These are phyloP conservation scores for Chrysaora quinquecirrha DNA, from an alignment of 30 jellyfish, hydroid and myxozoan species.

Conservation along the genomic window DNA sequence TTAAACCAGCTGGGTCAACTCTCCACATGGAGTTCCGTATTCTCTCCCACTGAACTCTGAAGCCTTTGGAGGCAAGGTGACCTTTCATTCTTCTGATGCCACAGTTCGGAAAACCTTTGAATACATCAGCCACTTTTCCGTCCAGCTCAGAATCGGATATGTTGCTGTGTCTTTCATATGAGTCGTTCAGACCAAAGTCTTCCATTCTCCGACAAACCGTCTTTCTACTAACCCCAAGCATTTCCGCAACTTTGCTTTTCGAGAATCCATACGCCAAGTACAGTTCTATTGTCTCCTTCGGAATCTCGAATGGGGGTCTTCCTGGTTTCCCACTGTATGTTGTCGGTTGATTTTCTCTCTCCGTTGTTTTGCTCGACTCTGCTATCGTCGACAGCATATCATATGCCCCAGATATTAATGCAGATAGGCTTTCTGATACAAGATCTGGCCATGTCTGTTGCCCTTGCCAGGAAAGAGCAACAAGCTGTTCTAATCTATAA, in stretches of 20 bases:
- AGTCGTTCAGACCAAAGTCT: not conserved
- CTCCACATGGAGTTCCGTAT: not conserved
- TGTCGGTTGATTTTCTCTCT: not conserved
- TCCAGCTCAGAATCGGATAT: not conserved
- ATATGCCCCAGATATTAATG: not conserved
- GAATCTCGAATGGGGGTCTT: conserved; percentile 24
- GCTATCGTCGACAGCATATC: not conserved
- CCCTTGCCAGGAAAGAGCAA: no score
- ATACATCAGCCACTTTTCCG: not conserved
- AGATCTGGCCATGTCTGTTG: not conserved
- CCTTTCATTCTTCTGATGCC: not conserved
- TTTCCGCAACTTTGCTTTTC: conserved; percentile 2
- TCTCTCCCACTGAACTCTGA: not conserved
- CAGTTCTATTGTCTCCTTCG: conserved; percentile 23
- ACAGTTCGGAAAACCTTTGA: not conserved
- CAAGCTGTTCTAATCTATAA: not conserved
- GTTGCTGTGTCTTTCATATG: not conserved
- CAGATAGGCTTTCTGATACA: not conserved
- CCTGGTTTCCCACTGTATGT: not conserved
- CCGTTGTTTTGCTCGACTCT: not conserved
- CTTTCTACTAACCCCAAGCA: conserved; percentile 30
- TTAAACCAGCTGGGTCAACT: not conserved
- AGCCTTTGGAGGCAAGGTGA: not conserved
- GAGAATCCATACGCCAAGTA: conserved; percentile 30
- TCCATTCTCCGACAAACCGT: conserved; percentile 3